Evolutionary conservation across 64 coral and sea anemone genomes (phyloP), one percentile per base, ranked within the genome.

Genomic region (Trachythela sp.): DNA sequence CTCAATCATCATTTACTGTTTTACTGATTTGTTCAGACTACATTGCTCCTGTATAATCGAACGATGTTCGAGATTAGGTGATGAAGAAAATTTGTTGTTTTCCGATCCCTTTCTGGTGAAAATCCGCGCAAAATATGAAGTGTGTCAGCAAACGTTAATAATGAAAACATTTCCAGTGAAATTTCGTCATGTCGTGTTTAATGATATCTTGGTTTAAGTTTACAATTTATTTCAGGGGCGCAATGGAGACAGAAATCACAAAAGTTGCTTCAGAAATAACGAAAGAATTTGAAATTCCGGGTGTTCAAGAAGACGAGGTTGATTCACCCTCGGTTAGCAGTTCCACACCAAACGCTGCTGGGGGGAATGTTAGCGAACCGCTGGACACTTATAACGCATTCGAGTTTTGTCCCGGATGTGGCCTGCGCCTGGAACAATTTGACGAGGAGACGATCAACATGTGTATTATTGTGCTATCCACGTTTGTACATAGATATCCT

Each of bases 381-480:
- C 17, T 84, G 13, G 59, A 72, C 29, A 83, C 48, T 14, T 93
- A 94, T 52, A 94, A 92, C 54, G 94, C 91, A 8, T 92, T 99
- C 36, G 96, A 99, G 39, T 54, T 84, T 0, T 99, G 96, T 48
- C 93, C 96, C 0, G 96, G 92, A 42, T 99, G 96, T 84, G 91
- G 93, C 10, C 89, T 86, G 31, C 89, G 88, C 20, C 67, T 99
- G 48, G 96, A 99, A 50, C 91, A 99, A 89, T 99, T 99, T 89
- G 91, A 99, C 36, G 95, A 99, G 41, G 95, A 94, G 58, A 99
- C 95, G 1, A 89, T 99, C 8, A 99, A 99, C 54, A 85, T 99
- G 13, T 94, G 93, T 58, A 99, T 99, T 36, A 91, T 99, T 39
- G 91, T 93, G 13, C 84, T 99, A 40, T 99, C 95, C 22, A 99